Percentiles rank a stretch among this genome's conserved stretches.
Evolutionary conservation across 1,140 invertebrate species (phyloP).

Genomic region (Leptinotarsa texana): DNA sequence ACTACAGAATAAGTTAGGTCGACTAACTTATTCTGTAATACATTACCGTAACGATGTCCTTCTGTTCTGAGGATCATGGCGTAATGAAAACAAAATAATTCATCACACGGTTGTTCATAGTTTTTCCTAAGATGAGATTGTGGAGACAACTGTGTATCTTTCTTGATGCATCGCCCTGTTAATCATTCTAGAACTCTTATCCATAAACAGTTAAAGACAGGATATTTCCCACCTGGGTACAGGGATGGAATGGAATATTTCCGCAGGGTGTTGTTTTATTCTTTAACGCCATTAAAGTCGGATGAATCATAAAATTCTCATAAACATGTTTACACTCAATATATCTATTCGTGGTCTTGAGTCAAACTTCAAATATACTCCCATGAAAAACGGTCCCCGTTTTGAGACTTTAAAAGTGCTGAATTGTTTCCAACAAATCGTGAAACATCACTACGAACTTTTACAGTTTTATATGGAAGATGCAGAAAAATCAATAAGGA

Average conservation of each 20-base stretch:
- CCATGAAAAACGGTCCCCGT: neutral
- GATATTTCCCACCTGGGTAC: too few species aligned
- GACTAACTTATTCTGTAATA: conserved; percentile 8
- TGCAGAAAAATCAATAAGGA: neutral
- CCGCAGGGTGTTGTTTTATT: too few species aligned
- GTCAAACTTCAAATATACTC: neutral
- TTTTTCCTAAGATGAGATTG: too few species aligned
- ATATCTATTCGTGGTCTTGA: neutral
- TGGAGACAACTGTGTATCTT: too few species aligned
- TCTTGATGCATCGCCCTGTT: too few species aligned
- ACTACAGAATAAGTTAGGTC: neutral
- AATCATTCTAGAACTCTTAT: too few species aligned
- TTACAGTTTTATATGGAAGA: neutral
- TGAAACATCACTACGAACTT: neutral
- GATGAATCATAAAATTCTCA: neutral
- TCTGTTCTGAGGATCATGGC: neutral
- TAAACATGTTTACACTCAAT: neutral
- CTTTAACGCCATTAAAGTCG: too few species aligned
- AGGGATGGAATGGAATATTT: too few species aligned
- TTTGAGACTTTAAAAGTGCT: neutral
- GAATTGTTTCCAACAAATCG: conserved; percentile 3
- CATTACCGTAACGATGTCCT: neutral
- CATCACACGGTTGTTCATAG: too few species aligned
- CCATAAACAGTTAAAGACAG: too few species aligned
- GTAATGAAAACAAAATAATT: too few species aligned